Percentiles rank a stretch among this genome's conserved stretches.
Evolutionary conservation across 2,797 vertebrate species (phyloP).

Genomic region (Catostomus latipinnis): DNA sequence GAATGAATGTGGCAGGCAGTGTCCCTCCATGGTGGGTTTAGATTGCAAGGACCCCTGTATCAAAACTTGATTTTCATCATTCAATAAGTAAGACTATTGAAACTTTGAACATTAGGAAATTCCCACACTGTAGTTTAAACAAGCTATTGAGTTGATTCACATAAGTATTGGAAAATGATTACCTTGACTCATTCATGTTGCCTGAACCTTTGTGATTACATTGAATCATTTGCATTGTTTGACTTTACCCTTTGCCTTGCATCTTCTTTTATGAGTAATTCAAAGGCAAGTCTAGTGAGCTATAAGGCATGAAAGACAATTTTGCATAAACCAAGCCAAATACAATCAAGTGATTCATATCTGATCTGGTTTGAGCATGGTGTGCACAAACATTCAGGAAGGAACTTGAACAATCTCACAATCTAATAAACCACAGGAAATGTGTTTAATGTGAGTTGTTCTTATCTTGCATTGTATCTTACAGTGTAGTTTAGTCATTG

Average conservation of each 20-base stretch:
- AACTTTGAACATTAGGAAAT: constrained; percentile 5
- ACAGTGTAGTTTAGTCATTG: too few relatives aligned
- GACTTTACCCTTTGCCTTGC: not conserved
- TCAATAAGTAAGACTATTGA: not conserved
- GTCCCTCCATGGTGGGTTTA: constrained; percentile 20
- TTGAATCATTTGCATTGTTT: not conserved
- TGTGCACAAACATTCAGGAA: not conserved
- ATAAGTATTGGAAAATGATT: not conserved
- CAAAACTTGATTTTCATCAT: constrained; percentile 24
- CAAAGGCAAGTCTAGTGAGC: not conserved
- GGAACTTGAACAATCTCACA: too few relatives aligned
- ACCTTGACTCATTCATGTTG: constrained; percentile 7
- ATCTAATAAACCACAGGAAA: not conserved
- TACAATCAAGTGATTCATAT: not conserved
- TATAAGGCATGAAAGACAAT: constrained; percentile 17
- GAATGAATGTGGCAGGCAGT: constrained; percentile 28
- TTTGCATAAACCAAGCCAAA: not conserved
- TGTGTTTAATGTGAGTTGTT: not conserved
- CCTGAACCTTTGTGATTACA: not conserved
- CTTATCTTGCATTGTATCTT: too few relatives aligned
- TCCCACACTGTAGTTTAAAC: not conserved
- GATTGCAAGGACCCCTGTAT: constrained; percentile 20
- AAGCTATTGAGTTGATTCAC: not conserved
- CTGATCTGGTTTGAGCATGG: not conserved
- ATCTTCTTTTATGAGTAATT: not conserved